Evolutionary conservation across 2,797 vertebrate species (phyloP).

Genomic region (Centroberyx gerrardi): DNA sequence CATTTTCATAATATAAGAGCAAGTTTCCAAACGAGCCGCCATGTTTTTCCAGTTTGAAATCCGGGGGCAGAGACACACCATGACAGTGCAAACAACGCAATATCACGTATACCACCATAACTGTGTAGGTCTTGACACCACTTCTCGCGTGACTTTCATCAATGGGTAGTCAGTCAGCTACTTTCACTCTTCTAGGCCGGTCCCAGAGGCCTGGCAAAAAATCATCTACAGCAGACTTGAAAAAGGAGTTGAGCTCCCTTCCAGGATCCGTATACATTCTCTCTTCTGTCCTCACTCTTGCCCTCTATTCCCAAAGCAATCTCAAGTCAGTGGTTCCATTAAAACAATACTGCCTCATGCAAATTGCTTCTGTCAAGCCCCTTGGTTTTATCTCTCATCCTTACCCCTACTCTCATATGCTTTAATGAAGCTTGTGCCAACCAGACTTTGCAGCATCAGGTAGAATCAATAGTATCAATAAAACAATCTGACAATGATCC

Average conservation of each 20-base stretch:
- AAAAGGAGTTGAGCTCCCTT: constrained; percentile 55
- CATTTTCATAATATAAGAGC: too few relatives aligned
- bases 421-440: constrained; percentile 66
- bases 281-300: constrained; percentile 69
- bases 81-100: too few relatives aligned
- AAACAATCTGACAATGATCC: constrained; percentile 71
- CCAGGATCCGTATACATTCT: constrained; percentile 59
- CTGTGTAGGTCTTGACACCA: too few relatives aligned
- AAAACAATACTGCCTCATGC: constrained; percentile 82
- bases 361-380: constrained; percentile 79
- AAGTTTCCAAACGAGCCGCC: too few relatives aligned
- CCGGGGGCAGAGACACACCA: too few relatives aligned
- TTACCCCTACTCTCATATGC: constrained; percentile 44
- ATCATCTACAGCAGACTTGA: constrained; percentile 58
- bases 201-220: constrained; percentile 27
- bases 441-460: constrained; percentile 46
- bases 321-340: constrained; percentile 78
- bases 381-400: constrained; percentile 71
- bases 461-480: constrained; percentile 74
- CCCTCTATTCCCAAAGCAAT: constrained; percentile 81
- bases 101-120: too few relatives aligned
- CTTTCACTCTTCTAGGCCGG: too few relatives aligned
- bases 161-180: too few relatives aligned
- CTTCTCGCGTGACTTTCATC: too few relatives aligned
- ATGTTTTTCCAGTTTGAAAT: too few relatives aligned